Evolutionary conservation across 2,797 vertebrate species (phyloP), one percentile per base, ranked within the genome.

Genomic region (Manis pentadactyla): DNA sequence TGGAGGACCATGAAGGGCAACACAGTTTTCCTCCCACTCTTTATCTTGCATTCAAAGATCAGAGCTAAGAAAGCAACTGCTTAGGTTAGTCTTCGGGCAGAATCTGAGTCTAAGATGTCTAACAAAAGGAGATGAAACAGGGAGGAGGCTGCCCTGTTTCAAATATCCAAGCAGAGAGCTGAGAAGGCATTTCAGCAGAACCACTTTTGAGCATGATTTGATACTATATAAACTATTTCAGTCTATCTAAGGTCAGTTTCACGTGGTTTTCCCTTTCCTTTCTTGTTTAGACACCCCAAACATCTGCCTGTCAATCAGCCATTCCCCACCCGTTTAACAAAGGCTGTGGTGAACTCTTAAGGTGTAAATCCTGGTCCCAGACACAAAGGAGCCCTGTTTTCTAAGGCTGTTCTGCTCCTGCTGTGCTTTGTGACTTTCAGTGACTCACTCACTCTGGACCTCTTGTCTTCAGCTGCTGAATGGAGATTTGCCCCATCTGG

Each of bases 191-290:
- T 59, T 64, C 53, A 71, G 13, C 21, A 84, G 42, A 93, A 84
- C 39, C 55, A 84, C 42, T 74, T 86, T 94, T 55, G 51, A 79
- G 34, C 87, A 23, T 57, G 42, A 13, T 90, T 92, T 68, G 6
- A 79, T 84, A 84, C 68, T 79, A 87, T 21, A 78, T 87, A 86
- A 83, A 81, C 64, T 79, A 90, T 88, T 90, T 96, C 57, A 1
- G 4, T 83, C 74, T 46, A 55, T 90, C 71, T 63, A 75, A 81
- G 75, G 74, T 77, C 53, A 37, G 53, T 93, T 73, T 29, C 10
- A 10, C 85, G 34, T 79, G 49, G 25, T 92, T 57, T 86, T 79
- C 6, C 51, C 17, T 83, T 85, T 79, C 21, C 53, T 34, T 82
- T 34, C 13, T 18, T 71, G 39, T 53, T 73, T 74, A 51, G 68